Conservation (phyloP, 2,797 vertebrate species). For the Cirrhinus molitorella region DNA sequence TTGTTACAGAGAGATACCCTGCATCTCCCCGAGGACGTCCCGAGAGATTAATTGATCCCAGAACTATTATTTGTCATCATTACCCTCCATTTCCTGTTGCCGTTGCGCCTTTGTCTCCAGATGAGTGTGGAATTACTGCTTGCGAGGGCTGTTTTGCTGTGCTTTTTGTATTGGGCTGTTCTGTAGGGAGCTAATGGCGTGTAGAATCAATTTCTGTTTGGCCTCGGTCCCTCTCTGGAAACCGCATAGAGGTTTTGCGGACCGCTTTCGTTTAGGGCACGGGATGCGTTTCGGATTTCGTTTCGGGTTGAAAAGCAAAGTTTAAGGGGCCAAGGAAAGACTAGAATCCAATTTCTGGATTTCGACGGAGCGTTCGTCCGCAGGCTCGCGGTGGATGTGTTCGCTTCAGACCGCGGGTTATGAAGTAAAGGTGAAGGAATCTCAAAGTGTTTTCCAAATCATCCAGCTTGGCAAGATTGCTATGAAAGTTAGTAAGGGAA, state of each 20-base stretch:
- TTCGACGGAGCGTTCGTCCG: too few relatives aligned
- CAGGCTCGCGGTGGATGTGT: neutral
- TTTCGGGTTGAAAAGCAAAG: constrained; percentile 21
- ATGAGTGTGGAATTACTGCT: constrained; percentile 53
- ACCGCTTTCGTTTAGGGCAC: constrained; percentile 20
- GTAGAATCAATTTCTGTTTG: constrained; percentile 58
- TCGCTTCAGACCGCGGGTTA: constrained; percentile 36
- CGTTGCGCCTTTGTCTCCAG: constrained; percentile 54
- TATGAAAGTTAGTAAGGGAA: too few relatives aligned
- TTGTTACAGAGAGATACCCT: constrained; percentile 15
- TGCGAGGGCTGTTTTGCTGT: constrained; percentile 52
- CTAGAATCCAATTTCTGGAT: constrained; percentile 11
- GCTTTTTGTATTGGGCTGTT: constrained; percentile 13
- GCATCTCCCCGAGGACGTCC: constrained; percentile 40
- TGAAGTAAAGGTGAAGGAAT: constrained; percentile 24
- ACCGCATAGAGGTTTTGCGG: constrained; percentile 12
- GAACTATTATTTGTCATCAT: constrained; percentile 62
- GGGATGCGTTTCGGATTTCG: constrained; percentile 20
- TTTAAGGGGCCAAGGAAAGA: neutral
- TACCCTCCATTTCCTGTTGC: constrained; percentile 52
- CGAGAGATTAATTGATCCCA: constrained; percentile 54
- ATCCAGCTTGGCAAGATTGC: constrained; percentile 14
- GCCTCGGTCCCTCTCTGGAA: constrained; percentile 25
- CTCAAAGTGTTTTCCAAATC: constrained; percentile 9
- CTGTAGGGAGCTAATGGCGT: constrained; percentile 49